Evolutionary conservation across 2,888 invertebrate species (phyloP).

Genomic region (Hyposoter dolosus): DNA sequence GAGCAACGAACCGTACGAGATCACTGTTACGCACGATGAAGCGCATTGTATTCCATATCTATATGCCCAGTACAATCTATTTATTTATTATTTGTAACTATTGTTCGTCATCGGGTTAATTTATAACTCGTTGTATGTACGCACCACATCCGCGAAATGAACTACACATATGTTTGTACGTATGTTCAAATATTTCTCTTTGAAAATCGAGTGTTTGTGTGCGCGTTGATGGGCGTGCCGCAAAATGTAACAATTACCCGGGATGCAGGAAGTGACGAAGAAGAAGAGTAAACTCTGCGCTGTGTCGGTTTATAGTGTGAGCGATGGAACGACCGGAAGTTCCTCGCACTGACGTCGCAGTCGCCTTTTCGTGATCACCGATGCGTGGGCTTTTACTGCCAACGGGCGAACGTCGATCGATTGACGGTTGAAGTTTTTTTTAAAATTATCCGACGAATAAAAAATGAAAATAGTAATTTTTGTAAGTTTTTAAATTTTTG

Average conservation of each 20-base stretch:
- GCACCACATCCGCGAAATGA: conserved; percentile 62
- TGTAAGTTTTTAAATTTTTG: not conserved
- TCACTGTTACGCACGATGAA: conserved; percentile 59
- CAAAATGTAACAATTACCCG: conserved; percentile 69
- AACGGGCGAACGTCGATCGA: conserved; percentile 38
- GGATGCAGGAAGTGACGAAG: conserved; percentile 72
- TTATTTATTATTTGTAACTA: conserved; percentile 65
- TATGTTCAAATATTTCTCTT: conserved; percentile 38
- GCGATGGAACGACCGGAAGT: conserved; percentile 68
- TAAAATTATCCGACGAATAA: not conserved
- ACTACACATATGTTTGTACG: conserved; percentile 20
- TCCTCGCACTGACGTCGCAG: conserved; percentile 65
- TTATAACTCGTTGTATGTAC: conserved; percentile 66
- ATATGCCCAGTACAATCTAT: conserved; percentile 20
- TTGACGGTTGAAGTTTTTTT: conserved; percentile 57
- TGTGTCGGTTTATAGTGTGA: conserved; percentile 37
- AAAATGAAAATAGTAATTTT: not conserved
- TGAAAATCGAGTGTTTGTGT: conserved; percentile 55
- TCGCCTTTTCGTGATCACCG: conserved; percentile 61
- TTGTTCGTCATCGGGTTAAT: conserved; percentile 72
- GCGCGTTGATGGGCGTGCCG: conserved; percentile 55
- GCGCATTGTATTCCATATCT: conserved; percentile 34
- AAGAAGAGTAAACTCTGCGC: conserved; percentile 67
- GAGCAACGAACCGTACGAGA: conserved; percentile 45
- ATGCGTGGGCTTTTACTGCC: conserved; percentile 59